Percentiles rank a stretch among this genome's conserved stretches.
Evolutionary conservation across 2,797 vertebrate genomes (phyloP).

Genomic region (Arnoldichthys spilopterus): DNA sequence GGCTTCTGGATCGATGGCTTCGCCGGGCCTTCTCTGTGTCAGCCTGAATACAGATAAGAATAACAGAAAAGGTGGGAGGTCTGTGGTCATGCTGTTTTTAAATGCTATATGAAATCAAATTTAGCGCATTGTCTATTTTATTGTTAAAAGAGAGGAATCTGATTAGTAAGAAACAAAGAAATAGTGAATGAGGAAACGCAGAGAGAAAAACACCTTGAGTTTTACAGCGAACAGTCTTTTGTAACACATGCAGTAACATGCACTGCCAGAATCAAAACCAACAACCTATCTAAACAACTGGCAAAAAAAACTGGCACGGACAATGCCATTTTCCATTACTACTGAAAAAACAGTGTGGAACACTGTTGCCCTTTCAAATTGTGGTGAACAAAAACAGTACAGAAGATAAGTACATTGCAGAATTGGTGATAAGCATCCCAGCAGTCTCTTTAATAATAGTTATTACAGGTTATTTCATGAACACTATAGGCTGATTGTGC

Average conservation of each 20-base stretch:
- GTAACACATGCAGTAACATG: background rate
- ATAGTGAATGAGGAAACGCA: background rate
- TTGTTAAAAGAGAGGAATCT: no score
- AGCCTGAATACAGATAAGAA: conserved; percentile 78
- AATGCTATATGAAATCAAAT: no score
- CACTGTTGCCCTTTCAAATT: no score
- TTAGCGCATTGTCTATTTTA: no score
- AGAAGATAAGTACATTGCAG: no score
- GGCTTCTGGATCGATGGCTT: conserved; percentile 81
- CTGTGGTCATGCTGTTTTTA: background rate
- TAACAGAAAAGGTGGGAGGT: background rate
- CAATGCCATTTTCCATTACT: background rate
- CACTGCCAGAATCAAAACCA: background rate
- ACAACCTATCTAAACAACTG: background rate
- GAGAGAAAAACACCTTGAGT: background rate
- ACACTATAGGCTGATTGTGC: no score
- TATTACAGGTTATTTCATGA: no score
- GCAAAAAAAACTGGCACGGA: background rate
- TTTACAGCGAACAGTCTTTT: background rate
- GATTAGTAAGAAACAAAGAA: no score
- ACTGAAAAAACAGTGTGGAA: background rate
- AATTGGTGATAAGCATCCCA: no score
- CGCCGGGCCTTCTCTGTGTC: conserved; percentile 90
- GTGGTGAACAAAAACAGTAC: no score
- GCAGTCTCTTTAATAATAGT: no score